Base-by-base conservation (phyloP, 2,113 vertebrate species). In the Uropsilus gracilis region DNA sequence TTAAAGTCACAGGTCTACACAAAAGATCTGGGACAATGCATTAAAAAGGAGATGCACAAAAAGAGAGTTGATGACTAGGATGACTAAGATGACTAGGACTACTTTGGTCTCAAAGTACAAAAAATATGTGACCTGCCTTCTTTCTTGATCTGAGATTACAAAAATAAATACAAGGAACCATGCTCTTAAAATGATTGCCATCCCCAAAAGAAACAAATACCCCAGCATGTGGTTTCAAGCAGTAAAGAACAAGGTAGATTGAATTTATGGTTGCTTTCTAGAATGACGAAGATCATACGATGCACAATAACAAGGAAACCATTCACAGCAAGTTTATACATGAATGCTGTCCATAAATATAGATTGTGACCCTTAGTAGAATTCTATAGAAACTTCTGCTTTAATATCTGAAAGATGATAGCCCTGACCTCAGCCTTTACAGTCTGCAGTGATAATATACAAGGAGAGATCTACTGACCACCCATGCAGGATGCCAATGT, bases 401-500 rank as follows among this genome's bases (percentile, higher is more conserved):
- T 69, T 32, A 68, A 84, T 11, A 63, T 92, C 69, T 44, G 34
- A 76, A 89, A 46, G 0, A n/a, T 8, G 8, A 61, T 59, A 68
- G 39, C 3, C 32, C 34, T 34, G 2, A 83, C 7, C 53, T 59
- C 24, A 63, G 59, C 7, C 37, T 59, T 75, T 10, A 55, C 3
- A 57, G 1, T 1, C 8, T 53, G 18, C 18, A 20, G 11, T 63
- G 53, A 44, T 7, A 71, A 24, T 18, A 96, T 82, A 57, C 24
- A 84, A 34, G 72, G 30, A 4, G 48, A 68, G 20, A 86, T 95
- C 61, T 75, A 42, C 12, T 82, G 32, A 91, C 5, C 12, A 89
- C 10, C 4, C 7, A 44, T 5, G 5, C 6, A 17, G 13, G 30
- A 30, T n/a, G 1, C 6, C 3, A 46, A 14, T 7, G 53, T 1